Conservation (phyloP, 2,113 vertebrate species). For the Pangasianodon gigas region DNA sequence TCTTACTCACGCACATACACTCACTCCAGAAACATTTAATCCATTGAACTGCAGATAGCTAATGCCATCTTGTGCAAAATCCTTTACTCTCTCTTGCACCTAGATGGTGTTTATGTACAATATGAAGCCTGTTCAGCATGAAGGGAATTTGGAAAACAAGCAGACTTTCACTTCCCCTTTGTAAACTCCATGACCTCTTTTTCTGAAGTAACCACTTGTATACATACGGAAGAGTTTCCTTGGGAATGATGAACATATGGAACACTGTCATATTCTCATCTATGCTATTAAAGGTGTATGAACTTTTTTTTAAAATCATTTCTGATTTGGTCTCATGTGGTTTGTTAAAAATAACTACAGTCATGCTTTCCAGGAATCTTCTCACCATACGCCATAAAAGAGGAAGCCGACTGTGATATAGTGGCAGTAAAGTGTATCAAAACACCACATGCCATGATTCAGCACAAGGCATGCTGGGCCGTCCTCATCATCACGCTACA, state of each 20-base stretch:
- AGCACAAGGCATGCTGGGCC: constrained; percentile 3
- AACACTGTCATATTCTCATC: background rate
- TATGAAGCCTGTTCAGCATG: background rate
- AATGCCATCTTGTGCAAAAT: constrained; percentile 5
- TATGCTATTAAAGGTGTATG: background rate
- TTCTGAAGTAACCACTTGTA: constrained; percentile 12
- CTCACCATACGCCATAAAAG: background rate
- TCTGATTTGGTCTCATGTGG: background rate
- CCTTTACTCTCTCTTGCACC: background rate
- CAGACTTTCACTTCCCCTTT: constrained; percentile 53
- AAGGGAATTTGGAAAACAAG: constrained; percentile 17
- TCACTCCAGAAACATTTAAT: constrained; percentile 13
- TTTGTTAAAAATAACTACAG: constrained; percentile 4
- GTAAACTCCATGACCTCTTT: constrained; percentile 43
- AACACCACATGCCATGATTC: constrained; percentile 26
- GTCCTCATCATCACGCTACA: constrained; percentile 25
- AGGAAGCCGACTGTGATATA: constrained; percentile 22
- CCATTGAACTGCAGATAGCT: background rate
- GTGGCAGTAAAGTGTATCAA: constrained; percentile 31
- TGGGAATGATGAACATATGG: background rate
- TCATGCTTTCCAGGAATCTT: constrained; percentile 35
- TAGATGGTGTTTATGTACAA: constrained; percentile 14
- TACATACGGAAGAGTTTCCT: constrained; percentile 22
- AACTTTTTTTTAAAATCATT: background rate
- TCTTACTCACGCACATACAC: constrained; percentile 13